These are phyloP conservation scores for Cathartes aura DNA, from an alignment of 2,113 vertebrate species.

Conservation along the genomic window DNA sequence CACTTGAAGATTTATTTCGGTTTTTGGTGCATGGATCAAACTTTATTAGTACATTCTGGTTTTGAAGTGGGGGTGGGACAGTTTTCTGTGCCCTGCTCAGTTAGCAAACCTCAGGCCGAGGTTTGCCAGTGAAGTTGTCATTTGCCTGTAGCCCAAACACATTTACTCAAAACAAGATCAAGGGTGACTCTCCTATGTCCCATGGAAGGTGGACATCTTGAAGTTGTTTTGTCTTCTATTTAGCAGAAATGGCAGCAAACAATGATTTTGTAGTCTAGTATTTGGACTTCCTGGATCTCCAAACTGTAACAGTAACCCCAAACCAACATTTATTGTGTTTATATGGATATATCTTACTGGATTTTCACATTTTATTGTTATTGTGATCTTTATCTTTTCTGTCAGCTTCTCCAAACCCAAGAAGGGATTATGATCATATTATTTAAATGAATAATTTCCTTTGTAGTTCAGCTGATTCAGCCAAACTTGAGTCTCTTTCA, in stretches of 20 bases:
- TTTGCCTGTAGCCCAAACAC: background rate
- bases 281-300: background rate
- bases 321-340: background rate
- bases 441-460: background rate
- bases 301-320: background rate
- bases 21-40: background rate
- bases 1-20: background rate
- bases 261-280: background rate
- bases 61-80: background rate
- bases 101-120: background rate
- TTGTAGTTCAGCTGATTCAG: background rate
- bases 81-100: background rate
- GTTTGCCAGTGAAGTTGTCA: background rate
- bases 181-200: background rate
- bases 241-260: background rate
- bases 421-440: background rate
- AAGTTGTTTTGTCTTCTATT: background rate
- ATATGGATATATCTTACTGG: background rate
- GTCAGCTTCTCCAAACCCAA: background rate
- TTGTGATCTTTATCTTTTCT: background rate
- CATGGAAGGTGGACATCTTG: background rate
- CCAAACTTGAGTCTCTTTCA: background rate
- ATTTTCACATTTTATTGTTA: background rate
- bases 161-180: background rate
- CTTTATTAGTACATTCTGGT: background rate